Conservation (phyloP, 1,140 invertebrate species). For the Drosophila pruinosa region DNA sequence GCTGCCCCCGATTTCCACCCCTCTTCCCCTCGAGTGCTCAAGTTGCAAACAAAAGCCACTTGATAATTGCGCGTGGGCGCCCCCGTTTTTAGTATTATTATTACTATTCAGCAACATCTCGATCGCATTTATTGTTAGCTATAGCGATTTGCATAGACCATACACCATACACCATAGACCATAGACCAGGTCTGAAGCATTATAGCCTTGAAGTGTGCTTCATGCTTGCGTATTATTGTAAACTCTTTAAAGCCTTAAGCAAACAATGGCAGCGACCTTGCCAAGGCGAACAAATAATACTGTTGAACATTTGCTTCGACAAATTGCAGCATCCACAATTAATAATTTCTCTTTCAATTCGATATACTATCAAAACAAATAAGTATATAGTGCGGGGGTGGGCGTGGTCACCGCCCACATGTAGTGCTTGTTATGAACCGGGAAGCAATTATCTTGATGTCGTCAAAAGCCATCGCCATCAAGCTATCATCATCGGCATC, state of each 20-base stretch:
- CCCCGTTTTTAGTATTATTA: slow-evolving; percentile 17
- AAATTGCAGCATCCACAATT: slow-evolving; percentile 65
- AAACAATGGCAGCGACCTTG: slow-evolving; percentile 57
- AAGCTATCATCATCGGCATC: slow-evolving; percentile 53
- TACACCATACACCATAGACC: too few relatives aligned
- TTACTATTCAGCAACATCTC: slow-evolving; percentile 7
- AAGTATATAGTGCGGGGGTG: slow-evolving; percentile 9
- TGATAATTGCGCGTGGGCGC: slow-evolving; percentile 72
- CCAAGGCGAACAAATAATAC: slow-evolving; percentile 45
- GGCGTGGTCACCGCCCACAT: slow-evolving; percentile 44
- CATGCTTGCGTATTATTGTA: slow-evolving; percentile 62
- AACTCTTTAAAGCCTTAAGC: slow-evolving; percentile 53
- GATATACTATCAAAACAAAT: slow-evolving; percentile 2
- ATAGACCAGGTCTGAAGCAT: not conserved
- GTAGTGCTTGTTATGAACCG: slow-evolving; percentile 57
- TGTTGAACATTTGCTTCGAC: slow-evolving; percentile 38
- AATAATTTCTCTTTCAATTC: slow-evolving; percentile 71
- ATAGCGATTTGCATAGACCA: slow-evolving; percentile 63
- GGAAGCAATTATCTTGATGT: slow-evolving; percentile 75
- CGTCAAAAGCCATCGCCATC: slow-evolving; percentile 68
- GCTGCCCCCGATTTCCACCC: not conserved
- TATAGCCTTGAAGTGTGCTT: slow-evolving; percentile 64
- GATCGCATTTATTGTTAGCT: slow-evolving; percentile 52
- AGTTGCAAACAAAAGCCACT: slow-evolving; percentile 47
- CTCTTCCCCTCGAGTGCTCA: not conserved